phyloP scores from a whole-genome alignment of 2,113 vertebrate genomes.

The Oreochromis tanganicae region DNA sequence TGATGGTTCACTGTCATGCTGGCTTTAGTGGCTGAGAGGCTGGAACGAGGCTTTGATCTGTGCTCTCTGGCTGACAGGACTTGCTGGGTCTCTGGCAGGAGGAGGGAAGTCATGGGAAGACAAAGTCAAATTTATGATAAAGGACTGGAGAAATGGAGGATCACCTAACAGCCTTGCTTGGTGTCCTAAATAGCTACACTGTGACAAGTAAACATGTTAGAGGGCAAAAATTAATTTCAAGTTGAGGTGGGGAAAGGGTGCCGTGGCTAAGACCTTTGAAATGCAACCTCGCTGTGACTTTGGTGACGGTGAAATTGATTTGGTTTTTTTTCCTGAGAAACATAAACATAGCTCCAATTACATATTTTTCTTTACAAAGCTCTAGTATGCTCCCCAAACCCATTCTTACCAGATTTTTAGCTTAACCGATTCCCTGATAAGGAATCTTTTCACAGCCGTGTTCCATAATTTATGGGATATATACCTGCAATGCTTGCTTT shows the following conservation, averaged over 20 bases:
- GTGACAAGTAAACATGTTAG: constrained; percentile 1
- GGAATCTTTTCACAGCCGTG: neutral
- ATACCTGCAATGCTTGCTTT: neutral
- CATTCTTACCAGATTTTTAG: neutral
- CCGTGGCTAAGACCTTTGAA: neutral
- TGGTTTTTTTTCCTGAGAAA: neutral
- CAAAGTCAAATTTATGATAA: constrained; percentile 48
- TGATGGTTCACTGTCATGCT: constrained; percentile 55
- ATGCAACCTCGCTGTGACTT: neutral
- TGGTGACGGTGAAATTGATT: neutral
- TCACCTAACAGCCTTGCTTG: neutral
- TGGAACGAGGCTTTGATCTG: constrained; percentile 51
- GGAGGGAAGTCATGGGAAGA: constrained; percentile 26
- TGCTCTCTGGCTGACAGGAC: constrained; percentile 31
- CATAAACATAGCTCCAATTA: neutral
- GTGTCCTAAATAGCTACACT: neutral
- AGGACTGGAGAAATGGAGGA: constrained; percentile 1
- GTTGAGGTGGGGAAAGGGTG: neutral
- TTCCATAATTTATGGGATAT: neutral
- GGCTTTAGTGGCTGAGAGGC: constrained; percentile 45
- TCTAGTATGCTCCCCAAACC: neutral
- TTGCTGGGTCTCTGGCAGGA: constrained; percentile 24
- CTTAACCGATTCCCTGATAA: neutral
- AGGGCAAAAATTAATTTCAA: neutral
- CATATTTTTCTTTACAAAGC: neutral